Percentiles rank a stretch among this genome's conserved stretches.
Conservation (phyloP, 2,113 vertebrate genomes). For the Nematolebias whitei region DNA sequence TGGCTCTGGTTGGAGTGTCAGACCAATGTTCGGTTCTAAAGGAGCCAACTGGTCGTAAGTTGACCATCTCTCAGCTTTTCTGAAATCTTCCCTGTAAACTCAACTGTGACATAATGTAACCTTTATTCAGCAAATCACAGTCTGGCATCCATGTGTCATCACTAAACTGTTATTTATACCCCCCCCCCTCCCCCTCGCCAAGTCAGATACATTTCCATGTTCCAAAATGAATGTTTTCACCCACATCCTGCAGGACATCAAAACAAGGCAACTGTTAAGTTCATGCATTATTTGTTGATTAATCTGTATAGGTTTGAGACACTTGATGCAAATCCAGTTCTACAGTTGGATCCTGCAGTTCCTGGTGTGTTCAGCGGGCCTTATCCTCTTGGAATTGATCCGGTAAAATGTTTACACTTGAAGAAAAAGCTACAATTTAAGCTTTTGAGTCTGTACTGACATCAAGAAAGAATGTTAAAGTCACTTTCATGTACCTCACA, state of each 20-base stretch:
- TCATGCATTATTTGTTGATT: neutral
- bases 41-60: conserved; percentile 95
- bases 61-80: neutral
- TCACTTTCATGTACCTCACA: too few relatives aligned
- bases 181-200: too few relatives aligned
- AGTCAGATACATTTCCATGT: neutral
- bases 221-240: neutral
- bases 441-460: too few relatives aligned
- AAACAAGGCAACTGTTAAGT: too few relatives aligned
- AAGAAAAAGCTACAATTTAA: too few relatives aligned
- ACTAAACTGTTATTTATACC: too few relatives aligned
- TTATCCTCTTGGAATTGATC: conserved; percentile 96
- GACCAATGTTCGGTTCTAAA: conserved; percentile 87
- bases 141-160: too few relatives aligned
- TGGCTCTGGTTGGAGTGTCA: conserved; percentile 94
- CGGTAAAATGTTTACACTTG: conserved; percentile 77
- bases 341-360: conserved; percentile 90
- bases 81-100: neutral
- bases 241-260: neutral
- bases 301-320: conserved; percentile 75
- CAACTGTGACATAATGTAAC: too few relatives aligned
- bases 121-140: neutral
- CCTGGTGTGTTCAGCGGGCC: conserved; percentile 91
- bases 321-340: conserved; percentile 81
- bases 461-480: too few relatives aligned